phyloP scores from a whole-genome alignment of 2,113 vertebrate species.

The Myodes glareolus region DNA sequence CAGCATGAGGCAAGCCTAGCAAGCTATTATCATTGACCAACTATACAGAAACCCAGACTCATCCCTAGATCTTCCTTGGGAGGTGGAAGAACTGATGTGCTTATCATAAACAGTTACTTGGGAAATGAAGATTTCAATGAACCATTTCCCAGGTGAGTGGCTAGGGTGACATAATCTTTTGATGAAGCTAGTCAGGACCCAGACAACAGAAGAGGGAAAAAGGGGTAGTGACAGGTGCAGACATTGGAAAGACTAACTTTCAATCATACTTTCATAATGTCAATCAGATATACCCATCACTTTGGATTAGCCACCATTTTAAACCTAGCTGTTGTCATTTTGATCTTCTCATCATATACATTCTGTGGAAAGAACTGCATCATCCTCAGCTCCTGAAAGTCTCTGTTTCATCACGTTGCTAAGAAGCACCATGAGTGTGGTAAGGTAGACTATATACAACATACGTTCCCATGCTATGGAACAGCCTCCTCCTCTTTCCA shows the following conservation, averaged over 20 bases:
- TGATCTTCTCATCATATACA: neutral
- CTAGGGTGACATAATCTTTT: neutral
- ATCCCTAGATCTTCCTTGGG: neutral
- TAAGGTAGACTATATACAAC: neutral
- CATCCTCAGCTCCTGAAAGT: neutral
- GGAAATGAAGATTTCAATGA: neutral
- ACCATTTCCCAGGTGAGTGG: neutral
- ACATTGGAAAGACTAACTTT: neutral
- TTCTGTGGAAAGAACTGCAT: slow-evolving; percentile 14
- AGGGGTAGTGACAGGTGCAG: neutral
- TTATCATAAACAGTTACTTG: neutral
- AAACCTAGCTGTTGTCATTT: slow-evolving; percentile 38
- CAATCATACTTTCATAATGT: neutral
- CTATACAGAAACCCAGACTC: neutral
- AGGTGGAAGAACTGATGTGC: neutral
- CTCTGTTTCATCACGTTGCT: neutral
- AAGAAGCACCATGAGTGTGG: neutral
- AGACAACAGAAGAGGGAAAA: neutral
- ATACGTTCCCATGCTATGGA: neutral
- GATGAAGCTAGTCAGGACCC: rapidly evolving
- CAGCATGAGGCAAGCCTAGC: neutral
- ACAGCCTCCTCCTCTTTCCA: neutral
- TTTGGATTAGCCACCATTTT: slow-evolving; percentile 55
- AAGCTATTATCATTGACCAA: neutral
- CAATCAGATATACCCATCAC: slow-evolving; percentile 52